Percentiles rank a stretch among this genome's conserved stretches.
Evolutionary conservation across 2,888 invertebrate genomes (phyloP).

Genomic region (Drosophila subsilvestris): DNA sequence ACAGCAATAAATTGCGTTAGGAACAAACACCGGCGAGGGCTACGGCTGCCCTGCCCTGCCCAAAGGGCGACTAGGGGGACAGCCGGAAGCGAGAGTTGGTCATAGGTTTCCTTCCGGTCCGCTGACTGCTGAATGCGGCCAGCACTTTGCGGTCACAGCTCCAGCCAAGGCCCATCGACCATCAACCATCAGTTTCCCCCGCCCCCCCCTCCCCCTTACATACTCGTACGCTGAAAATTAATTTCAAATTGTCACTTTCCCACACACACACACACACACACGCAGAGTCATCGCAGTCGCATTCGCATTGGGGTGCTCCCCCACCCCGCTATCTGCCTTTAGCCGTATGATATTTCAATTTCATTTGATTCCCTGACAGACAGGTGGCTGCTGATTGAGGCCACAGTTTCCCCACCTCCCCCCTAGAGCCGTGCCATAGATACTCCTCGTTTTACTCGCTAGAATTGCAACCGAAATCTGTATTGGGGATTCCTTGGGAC

Average conservation of each 20-base stretch:
- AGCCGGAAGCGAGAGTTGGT: constrained; percentile 71
- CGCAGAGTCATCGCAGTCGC: not conserved
- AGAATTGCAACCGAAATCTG: no score
- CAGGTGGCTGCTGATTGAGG: constrained; percentile 9
- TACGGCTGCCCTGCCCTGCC: constrained; percentile 8
- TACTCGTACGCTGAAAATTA: constrained; percentile 31
- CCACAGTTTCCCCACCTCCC: not conserved
- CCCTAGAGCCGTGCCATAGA: not conserved
- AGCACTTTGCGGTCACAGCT: constrained; percentile 65
- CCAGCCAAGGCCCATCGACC: not conserved
- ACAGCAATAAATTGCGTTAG: constrained; percentile 24
- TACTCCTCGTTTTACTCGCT: not conserved
- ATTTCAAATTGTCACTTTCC: constrained; percentile 55
- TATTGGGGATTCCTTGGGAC: no score
- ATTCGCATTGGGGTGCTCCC: no score
- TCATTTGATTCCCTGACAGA: constrained; percentile 11
- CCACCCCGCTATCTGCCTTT: not conserved
- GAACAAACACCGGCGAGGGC: constrained; percentile 20
- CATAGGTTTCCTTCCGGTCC: constrained; percentile 69
- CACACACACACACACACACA: constrained; percentile 19
- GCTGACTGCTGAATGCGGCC: constrained; percentile 59
- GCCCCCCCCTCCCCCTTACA: no score
- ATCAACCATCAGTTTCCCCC: no score
- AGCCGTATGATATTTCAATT: constrained; percentile 31
- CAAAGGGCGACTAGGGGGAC: not conserved